phyloP scores from a whole-genome alignment of 2,797 vertebrate genomes.

The Aeoliscus strigatus region DNA sequence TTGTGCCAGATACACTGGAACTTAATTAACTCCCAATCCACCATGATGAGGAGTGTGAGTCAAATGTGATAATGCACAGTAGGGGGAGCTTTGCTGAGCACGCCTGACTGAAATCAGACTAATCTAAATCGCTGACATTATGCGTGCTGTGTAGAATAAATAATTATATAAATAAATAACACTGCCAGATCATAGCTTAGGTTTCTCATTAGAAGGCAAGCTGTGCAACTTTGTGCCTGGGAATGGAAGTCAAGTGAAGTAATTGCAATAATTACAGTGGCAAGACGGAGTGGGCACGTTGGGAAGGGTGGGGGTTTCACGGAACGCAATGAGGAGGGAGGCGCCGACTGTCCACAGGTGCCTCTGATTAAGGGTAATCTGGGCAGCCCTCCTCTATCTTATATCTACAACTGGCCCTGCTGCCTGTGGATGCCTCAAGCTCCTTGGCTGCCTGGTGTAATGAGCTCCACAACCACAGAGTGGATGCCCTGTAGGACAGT shows the following conservation, averaged over 20 bases:
- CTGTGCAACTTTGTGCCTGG: constrained; percentile 51
- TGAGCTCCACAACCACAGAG: constrained; percentile 75
- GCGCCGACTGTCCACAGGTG: constrained; percentile 72
- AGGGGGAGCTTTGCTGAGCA: constrained; percentile 32
- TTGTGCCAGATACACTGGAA: constrained; percentile 44
- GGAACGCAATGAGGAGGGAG: constrained; percentile 57
- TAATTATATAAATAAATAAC: constrained; percentile 70
- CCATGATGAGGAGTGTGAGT: constrained; percentile 35
- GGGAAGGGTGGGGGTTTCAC: constrained; percentile 39
- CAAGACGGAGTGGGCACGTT: constrained; percentile 35
- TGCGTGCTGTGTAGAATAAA: constrained; percentile 68
- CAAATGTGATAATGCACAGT: constrained; percentile 44
- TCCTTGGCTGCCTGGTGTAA: constrained; percentile 69
- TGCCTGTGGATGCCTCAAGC: constrained; percentile 57
- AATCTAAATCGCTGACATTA: constrained; percentile 75
- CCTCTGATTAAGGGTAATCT: constrained; percentile 80
- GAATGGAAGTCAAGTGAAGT: constrained; percentile 72
- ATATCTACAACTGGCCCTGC: constrained; percentile 47
- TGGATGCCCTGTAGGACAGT: constrained; percentile 73
- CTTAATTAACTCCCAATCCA: constrained; percentile 54
- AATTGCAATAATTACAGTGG: constrained; percentile 73
- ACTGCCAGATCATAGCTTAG: constrained; percentile 59
- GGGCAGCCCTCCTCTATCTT: constrained; percentile 67
- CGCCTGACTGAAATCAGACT: constrained; percentile 51
- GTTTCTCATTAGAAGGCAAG: constrained; percentile 74